Conservation (phyloP, 2,113 vertebrate genomes). For the Dascyllus trimaculatus region DNA sequence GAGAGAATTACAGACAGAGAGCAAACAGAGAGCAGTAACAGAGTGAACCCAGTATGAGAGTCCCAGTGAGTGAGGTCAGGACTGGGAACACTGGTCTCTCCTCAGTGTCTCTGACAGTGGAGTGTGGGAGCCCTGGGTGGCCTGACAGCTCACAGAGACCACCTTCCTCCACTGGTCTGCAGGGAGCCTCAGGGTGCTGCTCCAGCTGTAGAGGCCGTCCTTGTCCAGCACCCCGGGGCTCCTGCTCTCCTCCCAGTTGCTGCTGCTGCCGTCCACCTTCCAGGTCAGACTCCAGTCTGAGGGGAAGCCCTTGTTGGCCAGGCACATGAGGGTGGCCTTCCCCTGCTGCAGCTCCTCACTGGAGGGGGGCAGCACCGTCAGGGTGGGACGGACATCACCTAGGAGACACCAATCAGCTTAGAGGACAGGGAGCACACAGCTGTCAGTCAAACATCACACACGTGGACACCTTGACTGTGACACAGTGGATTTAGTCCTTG, state of each 20-base stretch:
- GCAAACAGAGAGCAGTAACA: neutral
- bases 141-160: constrained; percentile 47
- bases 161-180: constrained; percentile 33
- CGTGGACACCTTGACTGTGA: too few relatives aligned
- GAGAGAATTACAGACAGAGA: neutral
- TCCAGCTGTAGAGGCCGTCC: constrained; percentile 39
- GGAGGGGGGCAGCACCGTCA: too few relatives aligned
- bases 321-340: too few relatives aligned
- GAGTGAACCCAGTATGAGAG: neutral
- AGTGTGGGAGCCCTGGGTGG: constrained; percentile 40
- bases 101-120: constrained; percentile 29
- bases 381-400: too few relatives aligned
- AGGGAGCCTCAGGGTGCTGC: constrained; percentile 51
- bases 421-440: too few relatives aligned
- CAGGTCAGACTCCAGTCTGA: too few relatives aligned
- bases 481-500: too few relatives aligned
- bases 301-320: too few relatives aligned
- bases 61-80: constrained; percentile 4
- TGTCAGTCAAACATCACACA: too few relatives aligned
- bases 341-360: too few relatives aligned
- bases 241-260: constrained; percentile 17
- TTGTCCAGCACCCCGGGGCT: constrained; percentile 24
- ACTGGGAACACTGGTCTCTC: constrained; percentile 44
- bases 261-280: neutral
- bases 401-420: too few relatives aligned